Evolutionary conservation across 2,113 vertebrate genomes (phyloP).

Genomic region (Coracopsis vasa): DNA sequence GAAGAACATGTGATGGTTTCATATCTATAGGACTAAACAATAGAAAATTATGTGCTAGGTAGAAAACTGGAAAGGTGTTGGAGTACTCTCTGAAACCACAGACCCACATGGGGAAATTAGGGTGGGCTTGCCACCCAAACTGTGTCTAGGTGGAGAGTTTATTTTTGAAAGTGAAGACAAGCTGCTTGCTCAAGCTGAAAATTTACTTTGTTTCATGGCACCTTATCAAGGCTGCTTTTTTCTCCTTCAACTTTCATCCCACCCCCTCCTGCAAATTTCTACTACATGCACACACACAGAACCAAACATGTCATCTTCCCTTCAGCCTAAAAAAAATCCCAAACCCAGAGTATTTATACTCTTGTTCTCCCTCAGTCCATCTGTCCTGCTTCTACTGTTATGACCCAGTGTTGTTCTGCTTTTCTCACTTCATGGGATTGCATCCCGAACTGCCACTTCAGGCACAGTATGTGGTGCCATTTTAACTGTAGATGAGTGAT

Average conservation of each 20-base stretch:
- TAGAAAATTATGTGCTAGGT: neutral
- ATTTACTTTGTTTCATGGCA: constrained; percentile 27
- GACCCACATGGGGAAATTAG: neutral
- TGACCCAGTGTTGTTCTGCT: constrained; percentile 29
- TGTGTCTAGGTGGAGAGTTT: neutral
- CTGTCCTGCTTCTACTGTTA: constrained; percentile 35
- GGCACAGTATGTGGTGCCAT: neutral
- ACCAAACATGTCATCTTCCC: neutral
- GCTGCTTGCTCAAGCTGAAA: constrained; percentile 15
- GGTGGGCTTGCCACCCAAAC: neutral
- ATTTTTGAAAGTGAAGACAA: constrained; percentile 38
- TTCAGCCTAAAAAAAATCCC: neutral
- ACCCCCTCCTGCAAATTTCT: constrained; percentile 17
- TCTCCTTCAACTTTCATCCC: neutral
- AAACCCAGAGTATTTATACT: constrained; percentile 10
- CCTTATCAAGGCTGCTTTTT: constrained; percentile 33
- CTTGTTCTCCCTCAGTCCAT: constrained; percentile 41
- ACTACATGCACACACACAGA: neutral
- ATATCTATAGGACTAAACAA: neutral
- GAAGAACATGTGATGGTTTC: neutral
- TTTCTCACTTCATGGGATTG: neutral
- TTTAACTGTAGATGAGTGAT: constrained; percentile 8
- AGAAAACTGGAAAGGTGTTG: neutral
- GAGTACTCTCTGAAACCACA: neutral
- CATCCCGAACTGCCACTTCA: neutral